Evolutionary conservation across 1,140 invertebrate species (phyloP).

Genomic region (Papilio glaucus): DNA sequence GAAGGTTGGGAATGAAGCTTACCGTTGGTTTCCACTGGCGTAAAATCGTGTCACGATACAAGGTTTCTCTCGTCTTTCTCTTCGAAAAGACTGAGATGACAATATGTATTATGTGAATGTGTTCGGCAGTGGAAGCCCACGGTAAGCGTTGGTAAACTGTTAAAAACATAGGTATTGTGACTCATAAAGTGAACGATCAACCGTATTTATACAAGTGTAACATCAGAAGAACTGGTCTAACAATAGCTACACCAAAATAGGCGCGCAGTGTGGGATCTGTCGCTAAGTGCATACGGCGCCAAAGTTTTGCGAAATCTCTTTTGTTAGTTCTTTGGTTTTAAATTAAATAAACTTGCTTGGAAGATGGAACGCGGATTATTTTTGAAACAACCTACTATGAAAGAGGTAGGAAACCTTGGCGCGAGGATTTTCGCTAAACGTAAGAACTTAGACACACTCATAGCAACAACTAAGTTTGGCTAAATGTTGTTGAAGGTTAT

Average conservation of each 20-base stretch:
- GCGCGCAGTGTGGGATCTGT: constrained; percentile 12
- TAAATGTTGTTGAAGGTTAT: no score
- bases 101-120: no score
- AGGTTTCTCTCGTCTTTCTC: no score
- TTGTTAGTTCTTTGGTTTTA: background rate
- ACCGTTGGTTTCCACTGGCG: no score
- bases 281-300: background rate
- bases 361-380: background rate
- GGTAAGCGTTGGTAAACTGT: no score
- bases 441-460: no score
- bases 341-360: background rate
- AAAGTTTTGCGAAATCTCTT: background rate
- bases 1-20: no score
- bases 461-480: no score
- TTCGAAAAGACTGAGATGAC: no score
- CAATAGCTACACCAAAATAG: constrained; percentile 34
- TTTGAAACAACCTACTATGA: background rate
- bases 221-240: constrained; percentile 16
- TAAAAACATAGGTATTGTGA: no score
- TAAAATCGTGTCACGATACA: no score
- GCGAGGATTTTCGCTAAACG: background rate
- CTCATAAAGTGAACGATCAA: background rate
- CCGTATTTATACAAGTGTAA: constrained; percentile 27
- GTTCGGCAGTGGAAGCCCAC: no score
- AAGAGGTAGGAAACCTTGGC: background rate